Base-by-base conservation (phyloP, 2,888 invertebrate genomes). In the Uropetala carovei region DNA sequence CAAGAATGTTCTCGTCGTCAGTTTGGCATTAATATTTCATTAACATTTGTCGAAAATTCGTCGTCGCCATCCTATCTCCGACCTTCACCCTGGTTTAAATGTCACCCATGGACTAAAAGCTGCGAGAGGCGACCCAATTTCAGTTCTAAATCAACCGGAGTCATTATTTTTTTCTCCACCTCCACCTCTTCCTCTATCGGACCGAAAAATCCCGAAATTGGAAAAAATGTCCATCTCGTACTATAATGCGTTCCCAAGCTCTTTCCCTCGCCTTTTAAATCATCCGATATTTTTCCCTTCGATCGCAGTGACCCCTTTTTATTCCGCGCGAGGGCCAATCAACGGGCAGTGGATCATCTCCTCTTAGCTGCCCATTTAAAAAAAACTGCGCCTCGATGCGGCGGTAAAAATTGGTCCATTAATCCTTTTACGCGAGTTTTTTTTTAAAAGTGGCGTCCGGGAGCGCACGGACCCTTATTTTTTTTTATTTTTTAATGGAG, bases 371-470 rank as follows among this genome's bases (percentile, higher is more conserved):
- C 0, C 22, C 86, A 22, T n/a, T 8, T 58, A 30, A 8, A 43
- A n/a, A 56, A 16, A 68, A 75, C 75, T 27, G 27, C 75, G 75
- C 75, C n/a, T 68, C 75, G 27, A 16, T 14, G 64, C n/a, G 64
- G 18, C 64, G 43, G 11, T 27, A 64, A 89, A 89, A 64, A 60
- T 43, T 89, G 68, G 68, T 60, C 89, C 43, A 68, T 64, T 43
- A 64, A n/a, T 89, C 43, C 64, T 89, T 10, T 43, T 18, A 83
- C 13, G 22, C 43, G 56, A 56, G 30, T 43, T 64, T 64, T 86
- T 89, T 68, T n/a, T n/a, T n/a, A n/a, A n/a, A 43, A 64, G 64
- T 89, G n/a, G n/a, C 68, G 89, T 27, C 64, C 64, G 27, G 60
- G 60, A 64, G 43, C 64, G 60, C 30, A 68, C 1, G 43, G 43